Evolutionary conservation across 2,113 vertebrate species (phyloP).

Genomic region (Zosterops lateralis): DNA sequence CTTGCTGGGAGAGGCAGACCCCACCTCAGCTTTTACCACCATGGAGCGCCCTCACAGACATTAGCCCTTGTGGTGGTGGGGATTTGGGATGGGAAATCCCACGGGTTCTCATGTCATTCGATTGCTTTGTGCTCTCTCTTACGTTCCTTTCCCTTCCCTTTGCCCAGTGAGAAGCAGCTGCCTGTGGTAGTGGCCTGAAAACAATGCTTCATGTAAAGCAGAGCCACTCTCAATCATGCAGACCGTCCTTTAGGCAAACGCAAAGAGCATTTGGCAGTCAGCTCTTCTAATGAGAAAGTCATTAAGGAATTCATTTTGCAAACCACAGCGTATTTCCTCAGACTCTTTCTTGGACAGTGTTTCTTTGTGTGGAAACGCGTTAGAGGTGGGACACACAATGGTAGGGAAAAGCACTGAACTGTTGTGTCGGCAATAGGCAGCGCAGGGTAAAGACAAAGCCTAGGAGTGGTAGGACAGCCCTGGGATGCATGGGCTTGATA

Average conservation of each 20-base stretch:
- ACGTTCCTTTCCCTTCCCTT: neutral
- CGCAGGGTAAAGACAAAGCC: fast-evolving
- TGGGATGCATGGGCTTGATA: neutral
- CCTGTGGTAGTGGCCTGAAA: slow-evolving; percentile 10
- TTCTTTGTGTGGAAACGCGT: neutral
- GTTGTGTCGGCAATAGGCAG: fast-evolving
- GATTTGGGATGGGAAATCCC: neutral
- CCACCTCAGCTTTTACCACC: neutral
- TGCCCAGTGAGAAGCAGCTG: neutral
- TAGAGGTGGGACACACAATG: neutral
- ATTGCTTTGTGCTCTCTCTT: fast-evolving
- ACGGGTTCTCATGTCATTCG: fast-evolving
- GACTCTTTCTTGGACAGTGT: neutral
- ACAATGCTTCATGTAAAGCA: neutral
- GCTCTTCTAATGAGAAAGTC: slow-evolving; percentile 39
- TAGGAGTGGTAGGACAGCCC: neutral
- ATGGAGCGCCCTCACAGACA: fast-evolving
- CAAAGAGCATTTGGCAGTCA: slow-evolving; percentile 50
- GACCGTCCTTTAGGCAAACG: neutral
- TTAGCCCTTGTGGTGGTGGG: neutral
- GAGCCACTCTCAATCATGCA: neutral
- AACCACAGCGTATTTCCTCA: slow-evolving; percentile 25
- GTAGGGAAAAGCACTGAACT: neutral
- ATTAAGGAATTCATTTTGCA: slow-evolving; percentile 50
- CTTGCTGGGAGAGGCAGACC: fast-evolving